A percentile compares a stretch with the other conserved stretches of the same genome.
Conservation (phyloP, 2,888 invertebrate species). For the Lepetodrilus schrolli region DNA sequence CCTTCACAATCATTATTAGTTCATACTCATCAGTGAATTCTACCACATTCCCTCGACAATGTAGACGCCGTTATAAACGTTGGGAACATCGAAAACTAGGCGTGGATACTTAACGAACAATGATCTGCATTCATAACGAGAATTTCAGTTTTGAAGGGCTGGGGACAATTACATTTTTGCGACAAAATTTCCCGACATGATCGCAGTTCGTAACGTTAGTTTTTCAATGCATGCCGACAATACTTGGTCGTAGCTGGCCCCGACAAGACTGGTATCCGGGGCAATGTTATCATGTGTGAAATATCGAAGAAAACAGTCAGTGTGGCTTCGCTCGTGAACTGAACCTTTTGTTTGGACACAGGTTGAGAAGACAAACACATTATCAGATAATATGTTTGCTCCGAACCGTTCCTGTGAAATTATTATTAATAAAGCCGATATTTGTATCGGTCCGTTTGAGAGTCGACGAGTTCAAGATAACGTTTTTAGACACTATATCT, state of each 20-base stretch:
- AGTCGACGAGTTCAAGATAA: too few relatives aligned
- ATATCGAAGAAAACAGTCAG: not conserved
- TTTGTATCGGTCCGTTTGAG: not conserved
- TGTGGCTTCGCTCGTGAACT: not conserved
- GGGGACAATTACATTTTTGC: not conserved
- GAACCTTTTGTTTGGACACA: not conserved
- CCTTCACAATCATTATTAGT: not conserved
- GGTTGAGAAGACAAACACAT: not conserved
- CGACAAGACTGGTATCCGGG: too few relatives aligned
- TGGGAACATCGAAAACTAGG: not conserved
- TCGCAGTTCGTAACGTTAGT: too few relatives aligned
- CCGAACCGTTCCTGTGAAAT: not conserved
- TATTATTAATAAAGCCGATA: constrained; percentile 11
- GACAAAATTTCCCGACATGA: not conserved
- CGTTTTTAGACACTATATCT: too few relatives aligned
- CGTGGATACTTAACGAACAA: not conserved
- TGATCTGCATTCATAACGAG: not conserved
- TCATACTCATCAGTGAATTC: not conserved
- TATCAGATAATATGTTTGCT: not conserved
- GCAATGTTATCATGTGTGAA: not conserved
- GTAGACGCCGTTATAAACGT: not conserved
- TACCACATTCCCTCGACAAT: not conserved
- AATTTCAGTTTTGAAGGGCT: not conserved
- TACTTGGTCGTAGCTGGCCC: too few relatives aligned
- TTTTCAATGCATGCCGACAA: too few relatives aligned